Evolutionary conservation across 2,888 invertebrate species (phyloP).

Genomic region (Rhagonycha fulva): DNA sequence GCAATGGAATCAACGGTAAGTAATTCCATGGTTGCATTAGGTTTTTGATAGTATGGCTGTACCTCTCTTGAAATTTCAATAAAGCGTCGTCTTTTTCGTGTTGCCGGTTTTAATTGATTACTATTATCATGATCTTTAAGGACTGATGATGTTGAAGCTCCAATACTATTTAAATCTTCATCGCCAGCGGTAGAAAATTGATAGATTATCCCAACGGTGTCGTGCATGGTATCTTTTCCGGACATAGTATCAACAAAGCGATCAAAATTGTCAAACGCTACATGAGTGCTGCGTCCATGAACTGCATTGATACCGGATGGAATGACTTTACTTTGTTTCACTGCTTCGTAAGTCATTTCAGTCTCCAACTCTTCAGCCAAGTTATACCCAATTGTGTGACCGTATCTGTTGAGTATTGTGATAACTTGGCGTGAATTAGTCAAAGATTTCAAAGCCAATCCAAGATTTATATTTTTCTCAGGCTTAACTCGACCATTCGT

Average conservation of each 20-base stretch:
- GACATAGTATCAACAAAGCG: conserved; percentile 21
- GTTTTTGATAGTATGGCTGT: background rate
- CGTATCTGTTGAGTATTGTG: conserved; percentile 41
- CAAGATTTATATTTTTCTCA: conserved; percentile 40
- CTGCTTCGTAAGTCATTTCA: conserved; percentile 33
- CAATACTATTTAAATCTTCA: background rate
- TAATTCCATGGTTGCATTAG: background rate
- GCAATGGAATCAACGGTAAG: background rate
- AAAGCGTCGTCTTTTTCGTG: background rate
- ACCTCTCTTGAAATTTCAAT: background rate
- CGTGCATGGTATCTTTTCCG: conserved; percentile 36
- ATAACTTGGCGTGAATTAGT: conserved; percentile 39
- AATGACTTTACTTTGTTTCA: conserved; percentile 29
- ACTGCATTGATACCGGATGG: conserved; percentile 37
- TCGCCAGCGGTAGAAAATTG: conserved; percentile 28
- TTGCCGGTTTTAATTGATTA: too few relatives aligned
- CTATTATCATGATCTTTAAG: too few relatives aligned
- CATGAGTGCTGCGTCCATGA: conserved; percentile 36
- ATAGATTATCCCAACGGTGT: conserved; percentile 5
- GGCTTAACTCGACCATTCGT: conserved; percentile 37
- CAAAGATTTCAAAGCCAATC: conserved; percentile 40
- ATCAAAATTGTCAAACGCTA: conserved; percentile 43
- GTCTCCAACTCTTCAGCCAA: conserved; percentile 44
- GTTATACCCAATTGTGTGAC: conserved; percentile 35
- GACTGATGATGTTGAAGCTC: conserved; percentile 3